Conservation (phyloP, 2,113 vertebrate species). For the Coreoperca whiteheadi region DNA sequence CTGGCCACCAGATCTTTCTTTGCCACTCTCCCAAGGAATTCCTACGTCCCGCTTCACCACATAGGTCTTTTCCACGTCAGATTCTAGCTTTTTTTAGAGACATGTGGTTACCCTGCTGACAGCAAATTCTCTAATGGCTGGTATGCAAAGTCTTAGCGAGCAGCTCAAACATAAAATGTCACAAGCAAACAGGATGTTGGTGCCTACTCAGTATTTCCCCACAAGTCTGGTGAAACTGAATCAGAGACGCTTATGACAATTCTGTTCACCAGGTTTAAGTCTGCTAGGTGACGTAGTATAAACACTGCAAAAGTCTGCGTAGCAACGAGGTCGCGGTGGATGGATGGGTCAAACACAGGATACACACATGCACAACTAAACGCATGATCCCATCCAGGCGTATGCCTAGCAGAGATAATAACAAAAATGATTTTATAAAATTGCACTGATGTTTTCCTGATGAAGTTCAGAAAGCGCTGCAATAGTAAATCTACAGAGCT, state of each 20-base stretch:
- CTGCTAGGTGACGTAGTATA: background rate
- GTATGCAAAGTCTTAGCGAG: slow-evolving; percentile 59
- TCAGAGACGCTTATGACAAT: too few species aligned
- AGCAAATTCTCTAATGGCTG: slow-evolving; percentile 74
- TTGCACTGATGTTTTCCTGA: slow-evolving; percentile 23
- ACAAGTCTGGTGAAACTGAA: too few species aligned
- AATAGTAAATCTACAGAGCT: slow-evolving; percentile 37
- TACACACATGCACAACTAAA: too few species aligned
- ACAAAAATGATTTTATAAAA: slow-evolving; percentile 42
- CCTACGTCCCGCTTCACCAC: slow-evolving; percentile 71
- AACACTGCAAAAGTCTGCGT: too few species aligned
- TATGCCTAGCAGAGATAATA: background rate
- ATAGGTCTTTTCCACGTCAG: slow-evolving; percentile 68
- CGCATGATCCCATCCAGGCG: too few species aligned
- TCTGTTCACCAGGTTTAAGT: background rate
- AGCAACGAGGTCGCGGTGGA: too few species aligned
- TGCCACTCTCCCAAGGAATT: slow-evolving; percentile 76
- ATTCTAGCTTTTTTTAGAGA: slow-evolving; percentile 50
- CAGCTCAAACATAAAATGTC: slow-evolving; percentile 65
- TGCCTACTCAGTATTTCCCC: slow-evolving; percentile 49
- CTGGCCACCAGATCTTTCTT: slow-evolving; percentile 82
- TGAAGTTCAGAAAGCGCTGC: slow-evolving; percentile 46
- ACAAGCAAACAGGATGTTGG: slow-evolving; percentile 70
- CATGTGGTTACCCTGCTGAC: slow-evolving; percentile 71
- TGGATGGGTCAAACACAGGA: too few species aligned